These are phyloP conservation scores for Sinotaia quadrata DNA, from an alignment of 2,888 invertebrate species.

Conservation along the genomic window DNA sequence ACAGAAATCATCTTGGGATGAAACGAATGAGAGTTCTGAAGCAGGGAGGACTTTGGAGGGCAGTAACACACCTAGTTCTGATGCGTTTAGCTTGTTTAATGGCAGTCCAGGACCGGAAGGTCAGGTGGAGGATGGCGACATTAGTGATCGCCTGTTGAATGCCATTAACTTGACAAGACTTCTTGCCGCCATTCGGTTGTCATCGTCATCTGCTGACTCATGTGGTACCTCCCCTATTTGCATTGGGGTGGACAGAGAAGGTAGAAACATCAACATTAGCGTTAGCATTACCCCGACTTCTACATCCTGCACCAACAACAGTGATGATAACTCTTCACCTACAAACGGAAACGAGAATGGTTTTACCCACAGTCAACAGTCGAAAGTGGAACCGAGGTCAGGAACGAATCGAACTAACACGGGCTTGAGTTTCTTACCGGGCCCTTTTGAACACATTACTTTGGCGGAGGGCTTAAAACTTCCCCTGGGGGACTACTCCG, in stretches of 20 bases:
- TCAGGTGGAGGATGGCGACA: constrained; percentile 10
- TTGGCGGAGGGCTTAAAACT: constrained; percentile 18
- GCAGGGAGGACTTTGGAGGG: not conserved
- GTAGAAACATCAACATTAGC: constrained; percentile 20
- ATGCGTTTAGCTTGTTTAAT: constrained; percentile 20
- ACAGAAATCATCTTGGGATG: not conserved
- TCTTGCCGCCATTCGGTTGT: constrained; percentile 23
- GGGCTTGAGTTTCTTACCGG: constrained; percentile 16
- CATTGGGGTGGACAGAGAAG: constrained; percentile 12
- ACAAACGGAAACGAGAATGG: not conserved
- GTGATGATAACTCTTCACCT: not conserved
- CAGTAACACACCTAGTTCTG: constrained; percentile 15
- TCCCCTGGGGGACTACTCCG: constrained; percentile 13
- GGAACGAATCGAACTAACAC: too few relatives aligned
- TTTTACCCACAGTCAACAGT: not conserved
- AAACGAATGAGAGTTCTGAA: not conserved
- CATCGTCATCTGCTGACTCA: constrained; percentile 23
- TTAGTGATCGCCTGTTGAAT: constrained; percentile 24
- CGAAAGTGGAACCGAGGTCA: not conserved
- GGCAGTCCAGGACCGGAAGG: not conserved
- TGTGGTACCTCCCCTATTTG: constrained; percentile 22
- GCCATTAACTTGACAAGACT: constrained; percentile 27
- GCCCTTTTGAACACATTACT: constrained; percentile 16
- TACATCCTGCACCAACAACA: not conserved
- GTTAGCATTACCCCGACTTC: constrained; percentile 8